A percentile compares a stretch with the other conserved stretches of the same genome.
Evolutionary conservation across 2,113 vertebrate species (phyloP).

Genomic region (Panurus biarmicus): DNA sequence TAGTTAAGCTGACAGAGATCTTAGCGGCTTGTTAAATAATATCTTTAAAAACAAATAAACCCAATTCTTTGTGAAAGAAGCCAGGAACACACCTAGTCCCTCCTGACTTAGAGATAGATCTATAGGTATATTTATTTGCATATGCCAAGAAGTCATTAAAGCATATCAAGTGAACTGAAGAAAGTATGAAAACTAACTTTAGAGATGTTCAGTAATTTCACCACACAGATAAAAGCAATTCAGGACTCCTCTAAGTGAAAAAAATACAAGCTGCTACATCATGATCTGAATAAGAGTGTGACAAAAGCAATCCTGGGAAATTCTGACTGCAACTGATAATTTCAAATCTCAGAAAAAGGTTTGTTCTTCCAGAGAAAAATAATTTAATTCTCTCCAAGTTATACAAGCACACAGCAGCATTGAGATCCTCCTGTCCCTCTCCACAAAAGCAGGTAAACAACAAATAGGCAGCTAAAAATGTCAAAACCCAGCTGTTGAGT

Average conservation of each 20-base stretch:
- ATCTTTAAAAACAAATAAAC: neutral
- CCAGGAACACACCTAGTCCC: neutral
- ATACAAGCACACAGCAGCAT: neutral
- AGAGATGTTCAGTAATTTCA: neutral
- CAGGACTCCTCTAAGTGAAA: neutral
- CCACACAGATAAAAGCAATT: neutral
- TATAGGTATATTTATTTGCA: neutral
- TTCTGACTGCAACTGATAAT: neutral
- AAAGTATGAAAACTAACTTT: neutral
- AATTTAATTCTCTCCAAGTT: neutral
- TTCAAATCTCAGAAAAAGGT: neutral
- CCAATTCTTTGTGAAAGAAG: neutral
- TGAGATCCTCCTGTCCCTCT: neutral
- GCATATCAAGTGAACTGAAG: neutral
- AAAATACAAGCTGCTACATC: neutral
- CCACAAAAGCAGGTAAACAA: neutral
- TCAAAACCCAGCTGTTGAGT: neutral
- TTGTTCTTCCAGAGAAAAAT: neutral
- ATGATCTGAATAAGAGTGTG: neutral
- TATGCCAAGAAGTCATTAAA: neutral
- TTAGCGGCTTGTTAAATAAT: neutral
- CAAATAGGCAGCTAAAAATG: neutral
- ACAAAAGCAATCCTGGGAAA: neutral
- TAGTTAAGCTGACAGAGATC: neutral
- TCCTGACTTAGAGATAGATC: neutral